These are phyloP conservation scores for Gouania willdenowi DNA, from an alignment of 2,797 vertebrate genomes.

Conservation along the genomic window DNA sequence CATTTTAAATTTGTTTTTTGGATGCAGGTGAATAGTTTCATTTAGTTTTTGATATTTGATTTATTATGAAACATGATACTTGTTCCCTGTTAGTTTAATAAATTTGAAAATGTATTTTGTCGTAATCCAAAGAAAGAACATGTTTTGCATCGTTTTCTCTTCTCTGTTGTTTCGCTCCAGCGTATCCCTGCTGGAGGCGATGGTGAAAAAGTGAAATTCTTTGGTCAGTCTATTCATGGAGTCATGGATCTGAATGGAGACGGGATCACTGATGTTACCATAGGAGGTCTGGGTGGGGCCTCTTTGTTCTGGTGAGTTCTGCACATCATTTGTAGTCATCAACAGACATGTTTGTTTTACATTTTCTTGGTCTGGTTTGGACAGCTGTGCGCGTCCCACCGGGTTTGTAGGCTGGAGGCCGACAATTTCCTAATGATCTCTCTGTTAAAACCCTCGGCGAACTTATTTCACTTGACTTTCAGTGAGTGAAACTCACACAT, in stretches of 20 bases:
- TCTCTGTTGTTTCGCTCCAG: slow-evolving; percentile 57
- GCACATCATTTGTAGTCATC: neutral
- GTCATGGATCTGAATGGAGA: slow-evolving; percentile 94
- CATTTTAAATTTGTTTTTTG: too few relatives aligned
- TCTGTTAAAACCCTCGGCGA: slow-evolving; percentile 21
- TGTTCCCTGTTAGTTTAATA: too few relatives aligned
- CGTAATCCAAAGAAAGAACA: too few relatives aligned
- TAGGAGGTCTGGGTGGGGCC: slow-evolving; percentile 93
- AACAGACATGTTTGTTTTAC: slow-evolving; percentile 11
- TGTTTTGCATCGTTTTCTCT: too few relatives aligned
- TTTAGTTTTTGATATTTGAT: too few relatives aligned
- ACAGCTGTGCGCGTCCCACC: slow-evolving; percentile 59
- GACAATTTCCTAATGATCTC: slow-evolving; percentile 46
- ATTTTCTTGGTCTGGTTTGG: slow-evolving; percentile 36
- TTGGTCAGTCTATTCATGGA: slow-evolving; percentile 95
- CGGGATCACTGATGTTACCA: slow-evolving; percentile 90
- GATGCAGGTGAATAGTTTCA: too few relatives aligned
- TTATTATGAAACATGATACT: too few relatives aligned
- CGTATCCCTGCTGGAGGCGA: slow-evolving; percentile 92
- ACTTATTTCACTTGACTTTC: slow-evolving; percentile 11
- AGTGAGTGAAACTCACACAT: slow-evolving; percentile 18
- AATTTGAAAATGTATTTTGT: too few relatives aligned
- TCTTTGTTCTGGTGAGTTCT: slow-evolving; percentile 92
- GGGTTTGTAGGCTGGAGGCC: slow-evolving; percentile 38
- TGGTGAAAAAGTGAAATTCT: slow-evolving; percentile 88